These are phyloP conservation scores for Catharus fuscescens DNA, from an alignment of 2,113 vertebrate genomes.

Conservation along the genomic window DNA sequence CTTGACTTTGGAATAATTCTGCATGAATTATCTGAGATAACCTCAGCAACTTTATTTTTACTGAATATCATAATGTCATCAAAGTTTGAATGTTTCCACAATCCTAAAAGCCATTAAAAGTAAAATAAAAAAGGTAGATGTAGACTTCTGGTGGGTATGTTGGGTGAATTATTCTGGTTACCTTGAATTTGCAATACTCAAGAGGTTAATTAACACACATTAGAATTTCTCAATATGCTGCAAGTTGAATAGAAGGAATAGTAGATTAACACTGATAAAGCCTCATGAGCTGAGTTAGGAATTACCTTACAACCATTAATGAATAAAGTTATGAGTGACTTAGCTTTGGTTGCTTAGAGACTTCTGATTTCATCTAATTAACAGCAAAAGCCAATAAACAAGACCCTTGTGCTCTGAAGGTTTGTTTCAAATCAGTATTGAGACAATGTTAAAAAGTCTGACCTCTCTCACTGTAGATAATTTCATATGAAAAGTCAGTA, in stretches of 20 bases:
- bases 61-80: not conserved
- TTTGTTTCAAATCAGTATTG: constrained; percentile 10
- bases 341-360: constrained; percentile 18
- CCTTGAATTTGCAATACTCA: constrained; percentile 21
- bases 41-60: not conserved
- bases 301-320: constrained; percentile 32
- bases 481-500: not conserved
- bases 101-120: not conserved
- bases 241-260: constrained; percentile 39
- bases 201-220: constrained; percentile 61
- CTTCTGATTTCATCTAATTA: constrained; percentile 52
- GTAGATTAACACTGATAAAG: constrained; percentile 48
- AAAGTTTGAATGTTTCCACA: not conserved
- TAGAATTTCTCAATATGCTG: constrained; percentile 27
- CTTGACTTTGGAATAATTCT: not conserved
- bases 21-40: not conserved
- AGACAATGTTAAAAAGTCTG: not conserved
- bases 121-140: not conserved
- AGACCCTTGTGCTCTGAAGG: not conserved
- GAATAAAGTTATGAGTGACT: constrained; percentile 36
- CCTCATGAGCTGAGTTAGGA: constrained; percentile 2
- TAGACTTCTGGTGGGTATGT: not conserved
- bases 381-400: constrained; percentile 30
- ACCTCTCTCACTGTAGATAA: not conserved
- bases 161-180: not conserved